Evolutionary conservation across 2,888 invertebrate genomes (phyloP), one percentile per base, ranked within the genome.

Genomic region (Philaethria dido): DNA sequence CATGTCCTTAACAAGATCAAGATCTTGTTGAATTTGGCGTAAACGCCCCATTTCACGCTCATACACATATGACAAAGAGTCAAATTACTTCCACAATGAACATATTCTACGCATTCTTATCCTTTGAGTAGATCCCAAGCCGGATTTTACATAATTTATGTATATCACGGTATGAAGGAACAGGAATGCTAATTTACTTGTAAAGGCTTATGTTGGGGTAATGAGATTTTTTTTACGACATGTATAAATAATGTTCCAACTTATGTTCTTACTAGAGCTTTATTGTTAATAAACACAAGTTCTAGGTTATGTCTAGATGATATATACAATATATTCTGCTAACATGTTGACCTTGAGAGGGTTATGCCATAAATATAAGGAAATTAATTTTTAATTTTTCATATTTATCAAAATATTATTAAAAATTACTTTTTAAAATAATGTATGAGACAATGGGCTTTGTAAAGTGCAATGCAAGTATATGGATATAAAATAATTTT

Each of bases 61-160:
- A n/a, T 36, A 47, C 16, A 62, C 20, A 57, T 48, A 62, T 48
- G 55, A 57, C 39, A 72, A 72, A 69, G 47, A 68, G 64, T 61
- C 60, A 62, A 64, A 68, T 65, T 62, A 61, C 48, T 55, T 55
- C 18, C 64, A 68, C 57, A 65, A 57, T 60, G 39, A 66, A 61
- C 33, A 39, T 25, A 50, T 59, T 22, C 42, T 47, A 57, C 64
- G 61, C 55, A 42, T 57, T 59, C 61, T 57, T 68, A 48, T 64
- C 55, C 22, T 62, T 47, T 54, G 42, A 64, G 47, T 44, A 42
- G 61, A 64, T 52, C 68, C 57, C 14, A 14, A 20, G 22, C 48
- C 54, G 47, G 61, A 33, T 33, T 68, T 61, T 64, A 64, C 14
- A 45, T 60, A 45, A 44, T 45, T 60, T 45, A 60, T 45, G 42